Base-by-base conservation (phyloP, 2,797 vertebrate genomes). In the Sebastes iracundus region DNA sequence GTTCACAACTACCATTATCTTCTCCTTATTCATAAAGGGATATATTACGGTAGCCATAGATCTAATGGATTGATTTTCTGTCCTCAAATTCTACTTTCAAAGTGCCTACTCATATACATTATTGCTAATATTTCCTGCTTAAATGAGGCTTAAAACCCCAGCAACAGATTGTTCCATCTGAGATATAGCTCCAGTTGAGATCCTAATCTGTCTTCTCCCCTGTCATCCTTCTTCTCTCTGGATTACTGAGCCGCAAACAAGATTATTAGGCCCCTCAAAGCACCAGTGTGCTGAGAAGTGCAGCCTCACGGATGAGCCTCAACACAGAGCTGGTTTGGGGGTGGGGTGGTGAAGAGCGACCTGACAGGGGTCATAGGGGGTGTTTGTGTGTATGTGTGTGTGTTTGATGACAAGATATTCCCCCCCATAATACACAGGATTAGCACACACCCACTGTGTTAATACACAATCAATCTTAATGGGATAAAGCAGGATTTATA, bases 231-330 rank as follows among this genome's bases (percentile, higher is more conserved):
- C 87, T 72, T 84, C 87, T 86, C 72, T 83, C 65, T 87, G 92
- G 93, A 93, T 93, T 94, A 93, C 82, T 84, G 87, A 91, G 85
- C 84, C 55, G 73, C 88, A 92, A 93, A 94, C 87, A 82, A 87
- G 93, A 93, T 94, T 91, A 93, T 89, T 78, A 85, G 83, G 66
- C 81, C 77, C 75, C 77, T 88, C 79, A 90, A 89, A 90, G 92
- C 87, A 70, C 61, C 63, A 78, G 80, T 14, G 73, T 92, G 88
- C 90, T 84, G 86, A 88, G 88, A 93, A 90, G 80, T 72, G 84
- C 88, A 87, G 77, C 87, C 85, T 75, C 66, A 68, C 58, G 30
- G 69, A 85, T 80, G 85, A 88, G 80, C 79, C 66, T 27, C 59
- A 10, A 42, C 74, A 38, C 62, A 14, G 42, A 65, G 79, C 52